Base-by-base conservation (phyloP, 2,888 invertebrate genomes). In the Nemotelus pantherinus region DNA sequence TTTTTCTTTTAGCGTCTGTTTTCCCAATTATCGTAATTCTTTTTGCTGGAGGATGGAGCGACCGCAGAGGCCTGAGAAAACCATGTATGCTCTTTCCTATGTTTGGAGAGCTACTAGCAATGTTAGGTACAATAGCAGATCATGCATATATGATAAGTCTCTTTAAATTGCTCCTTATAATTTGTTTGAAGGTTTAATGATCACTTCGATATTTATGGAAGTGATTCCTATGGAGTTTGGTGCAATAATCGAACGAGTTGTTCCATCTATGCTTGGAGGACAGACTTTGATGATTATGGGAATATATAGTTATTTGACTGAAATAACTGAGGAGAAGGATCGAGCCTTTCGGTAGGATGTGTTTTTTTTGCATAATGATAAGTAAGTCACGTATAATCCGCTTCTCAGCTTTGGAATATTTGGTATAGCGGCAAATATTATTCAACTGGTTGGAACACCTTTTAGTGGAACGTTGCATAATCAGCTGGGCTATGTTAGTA, bases 11-110 rank as follows among this genome's bases (percentile, higher is more conserved):
- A 86, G 87, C 87, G 63, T 84, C 86, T 2, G 85, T 87, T 64
- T 87, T 87, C 39, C 87, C 87, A 2, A 76, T 87, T 65, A 86
- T 87, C 78, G 86, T 87, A 10, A 81, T 87, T 44, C 82, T 87
- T 0, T 87, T 87, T 77, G 87, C 87, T 68, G 87, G 87, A 39
- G 86, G 87, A 2, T 87, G 87, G 87, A 85, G 86, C 57, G 87
- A 87, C 82, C 83, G 85, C 53, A 86, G 85, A 78, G 86, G 86
- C 53, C 84, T 85, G 67, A 82, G 87, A 3, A 87, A 87, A 77
- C 87, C 87, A 9, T 87, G 87, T 70, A 86, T 87, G 83, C 82
- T 87, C 25, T 75, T 85, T 55, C 87, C 87, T 1, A 82, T 87
- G 45, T 79, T 87, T 5, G 87, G 87, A 0, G 87, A 87, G 75